These are phyloP conservation scores for Triplophysa tibetana DNA, from an alignment of 2,113 vertebrate species.

Conservation along the genomic window DNA sequence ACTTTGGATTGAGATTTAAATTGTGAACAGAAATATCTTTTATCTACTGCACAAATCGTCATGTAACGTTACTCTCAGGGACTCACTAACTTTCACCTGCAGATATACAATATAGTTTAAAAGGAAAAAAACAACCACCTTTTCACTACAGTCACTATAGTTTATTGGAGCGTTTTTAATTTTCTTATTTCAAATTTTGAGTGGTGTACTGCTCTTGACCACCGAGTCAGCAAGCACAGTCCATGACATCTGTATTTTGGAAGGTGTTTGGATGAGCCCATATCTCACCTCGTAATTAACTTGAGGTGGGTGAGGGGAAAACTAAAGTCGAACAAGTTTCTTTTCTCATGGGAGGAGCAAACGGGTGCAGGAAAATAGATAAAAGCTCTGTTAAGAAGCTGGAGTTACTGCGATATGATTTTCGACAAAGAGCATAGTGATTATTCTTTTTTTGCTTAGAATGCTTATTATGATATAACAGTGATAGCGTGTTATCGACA, in stretches of 20 bases:
- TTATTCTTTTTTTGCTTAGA: not conserved
- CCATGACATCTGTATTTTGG: not conserved
- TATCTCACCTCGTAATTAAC: conserved; percentile 29
- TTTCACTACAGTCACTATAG: not conserved
- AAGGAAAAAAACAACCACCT: not conserved
- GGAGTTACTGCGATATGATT: conserved; percentile 52
- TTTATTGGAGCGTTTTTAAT: no score
- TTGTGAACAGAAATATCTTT: not conserved
- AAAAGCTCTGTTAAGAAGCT: conserved; percentile 58
- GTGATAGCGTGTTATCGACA: not conserved
- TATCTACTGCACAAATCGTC: no score
- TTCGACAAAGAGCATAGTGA: conserved; percentile 34
- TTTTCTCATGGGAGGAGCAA: conserved; percentile 69
- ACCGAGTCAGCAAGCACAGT: not conserved
- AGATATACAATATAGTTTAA: not conserved
- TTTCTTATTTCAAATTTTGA: not conserved
- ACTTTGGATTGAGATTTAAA: not conserved
- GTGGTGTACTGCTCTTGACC: not conserved
- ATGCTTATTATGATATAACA: not conserved
- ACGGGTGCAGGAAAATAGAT: conserved; percentile 63
- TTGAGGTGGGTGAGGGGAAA: conserved; percentile 26
- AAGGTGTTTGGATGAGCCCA: conserved; percentile 12
- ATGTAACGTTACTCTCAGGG: no score
- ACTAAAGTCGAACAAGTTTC: conserved; percentile 45
- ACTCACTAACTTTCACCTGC: not conserved